Evolutionary conservation across 2,888 invertebrate genomes (phyloP).

Genomic region (Plutella xylostella): DNA sequence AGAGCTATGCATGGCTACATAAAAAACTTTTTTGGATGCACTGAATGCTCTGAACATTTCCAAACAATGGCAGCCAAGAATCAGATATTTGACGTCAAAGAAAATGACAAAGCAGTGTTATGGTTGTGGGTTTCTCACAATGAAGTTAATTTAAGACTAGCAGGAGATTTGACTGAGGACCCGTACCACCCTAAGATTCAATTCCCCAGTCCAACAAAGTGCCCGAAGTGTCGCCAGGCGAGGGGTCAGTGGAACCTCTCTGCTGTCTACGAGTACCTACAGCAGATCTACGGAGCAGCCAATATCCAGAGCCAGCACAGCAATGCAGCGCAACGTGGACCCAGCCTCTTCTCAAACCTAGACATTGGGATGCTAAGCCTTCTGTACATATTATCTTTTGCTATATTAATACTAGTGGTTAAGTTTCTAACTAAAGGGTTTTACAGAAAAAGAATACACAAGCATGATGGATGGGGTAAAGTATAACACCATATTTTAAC

Average conservation of each 20-base stretch:
- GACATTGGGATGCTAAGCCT: conserved; percentile 83
- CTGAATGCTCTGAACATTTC: conserved; percentile 92
- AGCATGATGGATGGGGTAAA: conserved; percentile 76
- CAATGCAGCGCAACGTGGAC: conserved; percentile 27
- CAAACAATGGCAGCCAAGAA: conserved; percentile 82
- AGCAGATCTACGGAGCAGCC: conserved; percentile 49
- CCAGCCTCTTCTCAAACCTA: conserved; percentile 72
- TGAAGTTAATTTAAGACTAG: conserved; percentile 88
- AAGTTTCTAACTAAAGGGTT: conserved; percentile 76
- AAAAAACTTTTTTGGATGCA: conserved; percentile 93
- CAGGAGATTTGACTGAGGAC: conserved; percentile 91
- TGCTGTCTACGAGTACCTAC: conserved; percentile 74
- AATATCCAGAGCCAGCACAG: conserved; percentile 27
- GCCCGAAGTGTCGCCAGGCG: conserved; percentile 74
- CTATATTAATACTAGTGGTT: conserved; percentile 80
- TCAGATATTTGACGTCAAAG: conserved; percentile 76
- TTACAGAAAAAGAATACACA: conserved; percentile 80
- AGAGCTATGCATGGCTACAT: conserved; percentile 89
- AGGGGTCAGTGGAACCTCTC: conserved; percentile 72
- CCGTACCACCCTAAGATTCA: conserved; percentile 89
- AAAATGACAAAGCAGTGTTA: conserved; percentile 81
- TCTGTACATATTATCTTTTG: conserved; percentile 79
- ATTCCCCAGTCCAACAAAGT: conserved; percentile 80
- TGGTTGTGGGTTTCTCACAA: conserved; percentile 98
- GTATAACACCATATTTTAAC: conserved; percentile 64